phyloP scores from a whole-genome alignment of 2,113 vertebrate genomes.

The Oncorhynchus nerka region DNA sequence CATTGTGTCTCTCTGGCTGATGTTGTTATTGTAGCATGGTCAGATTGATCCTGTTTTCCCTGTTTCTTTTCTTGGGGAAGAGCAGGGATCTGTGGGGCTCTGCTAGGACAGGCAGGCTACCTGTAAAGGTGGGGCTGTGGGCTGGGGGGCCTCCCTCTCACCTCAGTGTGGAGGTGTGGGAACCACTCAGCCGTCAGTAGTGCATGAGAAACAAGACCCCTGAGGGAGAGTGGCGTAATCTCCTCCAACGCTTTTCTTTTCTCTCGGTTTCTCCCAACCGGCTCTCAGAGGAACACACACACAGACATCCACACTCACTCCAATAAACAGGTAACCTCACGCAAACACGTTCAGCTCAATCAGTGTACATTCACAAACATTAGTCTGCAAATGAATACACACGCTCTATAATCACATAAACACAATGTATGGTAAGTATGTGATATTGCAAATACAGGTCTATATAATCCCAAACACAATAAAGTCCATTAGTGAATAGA shows the following conservation, averaged over 20 bases:
- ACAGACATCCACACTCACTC: conserved; percentile 56
- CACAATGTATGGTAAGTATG: conserved; percentile 56
- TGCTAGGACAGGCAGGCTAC: conserved; percentile 68
- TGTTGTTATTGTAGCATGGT: conserved; percentile 60
- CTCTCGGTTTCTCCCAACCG: conserved; percentile 19
- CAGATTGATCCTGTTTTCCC: conserved; percentile 52
- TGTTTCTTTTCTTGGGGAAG: conserved; percentile 59
- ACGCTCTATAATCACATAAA: conserved; percentile 35
- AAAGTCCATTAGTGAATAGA: not conserved
- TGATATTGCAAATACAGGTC: not conserved
- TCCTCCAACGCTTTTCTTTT: conserved; percentile 64
- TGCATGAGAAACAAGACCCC: conserved; percentile 76
- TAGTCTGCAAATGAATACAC: conserved; percentile 58
- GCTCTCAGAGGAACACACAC: conserved; percentile 34
- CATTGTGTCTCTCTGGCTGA: conserved; percentile 52
- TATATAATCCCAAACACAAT: not conserved
- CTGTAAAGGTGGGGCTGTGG: conserved; percentile 69
- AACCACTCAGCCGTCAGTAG: conserved; percentile 66
- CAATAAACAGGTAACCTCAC: conserved; percentile 12
- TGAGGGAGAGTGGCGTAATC: conserved; percentile 76
- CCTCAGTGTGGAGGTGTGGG: conserved; percentile 75
- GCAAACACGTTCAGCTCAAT: conserved; percentile 50
- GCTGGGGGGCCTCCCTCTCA: conserved; percentile 63
- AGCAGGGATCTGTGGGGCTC: conserved; percentile 56
- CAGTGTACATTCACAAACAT: conserved; percentile 54